Evolutionary conservation across 2,113 vertebrate species (phyloP).

Genomic region (Pitta sordida): DNA sequence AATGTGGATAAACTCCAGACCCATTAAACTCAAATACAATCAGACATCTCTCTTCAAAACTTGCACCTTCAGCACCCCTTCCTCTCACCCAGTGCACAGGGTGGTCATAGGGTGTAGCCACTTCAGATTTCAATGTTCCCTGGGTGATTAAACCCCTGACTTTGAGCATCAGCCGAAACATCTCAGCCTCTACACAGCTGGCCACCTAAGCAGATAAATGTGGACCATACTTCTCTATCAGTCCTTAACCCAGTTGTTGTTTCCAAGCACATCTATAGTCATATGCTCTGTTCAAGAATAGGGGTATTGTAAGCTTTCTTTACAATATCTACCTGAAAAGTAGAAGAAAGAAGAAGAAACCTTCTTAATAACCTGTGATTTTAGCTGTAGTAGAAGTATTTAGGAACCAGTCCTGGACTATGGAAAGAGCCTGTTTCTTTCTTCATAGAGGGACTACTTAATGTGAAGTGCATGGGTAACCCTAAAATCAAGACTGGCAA

Average conservation of each 20-base stretch:
- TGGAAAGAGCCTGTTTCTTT: neutral
- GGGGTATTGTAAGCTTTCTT: neutral
- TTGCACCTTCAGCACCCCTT: neutral
- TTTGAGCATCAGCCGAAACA: neutral
- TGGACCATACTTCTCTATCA: neutral
- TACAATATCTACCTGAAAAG: neutral
- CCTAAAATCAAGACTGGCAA: neutral
- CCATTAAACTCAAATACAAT: neutral
- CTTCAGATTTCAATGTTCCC: neutral
- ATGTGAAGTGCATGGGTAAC: neutral
- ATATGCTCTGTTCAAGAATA: neutral
- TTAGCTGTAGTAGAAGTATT: neutral
- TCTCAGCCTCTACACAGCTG: neutral
- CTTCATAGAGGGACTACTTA: neutral
- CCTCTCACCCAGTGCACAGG: neutral
- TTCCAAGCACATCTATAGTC: neutral
- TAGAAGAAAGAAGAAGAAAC: neutral
- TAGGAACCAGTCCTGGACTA: neutral
- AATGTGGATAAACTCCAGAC: neutral
- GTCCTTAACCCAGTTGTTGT: neutral
- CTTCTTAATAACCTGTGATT: neutral
- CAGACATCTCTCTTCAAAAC: neutral
- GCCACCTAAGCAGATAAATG: neutral
- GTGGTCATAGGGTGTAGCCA: neutral
- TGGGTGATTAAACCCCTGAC: neutral